Evolutionary conservation across 2,888 invertebrate species (phyloP), one percentile per base, ranked within the genome.

Genomic region (Protonemura montana): DNA sequence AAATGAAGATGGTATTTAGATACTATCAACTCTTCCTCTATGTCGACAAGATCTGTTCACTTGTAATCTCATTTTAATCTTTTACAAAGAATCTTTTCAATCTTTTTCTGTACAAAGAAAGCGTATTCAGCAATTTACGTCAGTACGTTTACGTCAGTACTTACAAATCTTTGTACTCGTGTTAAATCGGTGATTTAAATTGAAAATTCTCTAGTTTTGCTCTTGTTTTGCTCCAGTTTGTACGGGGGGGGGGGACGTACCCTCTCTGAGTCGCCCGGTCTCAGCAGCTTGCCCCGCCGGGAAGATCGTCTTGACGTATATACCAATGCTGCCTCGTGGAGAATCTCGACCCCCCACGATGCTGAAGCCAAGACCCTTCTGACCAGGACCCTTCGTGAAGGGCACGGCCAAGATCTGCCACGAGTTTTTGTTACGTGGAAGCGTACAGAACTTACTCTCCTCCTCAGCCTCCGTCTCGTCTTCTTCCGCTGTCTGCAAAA

Each of bases 311-410:
- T 97, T 96, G 27, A 98, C 96, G 90, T 96, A 97, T 89, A 98
- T 97, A 80, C 97, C 97, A 94, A 97, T 96, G 89, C 95, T 95
- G 0, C 97, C 97, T 88, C 95, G 94, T 0, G 97, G 96, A 21
- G 97, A 97, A 90, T 97, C 97, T 86, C 94, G 94, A 0, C 97
- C 97, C 21, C 97, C 98, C 27, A 97, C 97, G 89, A 97, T 96
- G 89, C 97, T 97, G 92, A 97, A 97, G 26, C 97, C 97, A 28
- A 97, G 93, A 59, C 96, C 96, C 91, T 97, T 97, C 88, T 95
- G 95, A 21, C 97, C 96, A 0, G 95, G 95, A 82, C 97, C 97
- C 91, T 97, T 97, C 86, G 94, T 94, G 90, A 95, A 95, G 87
- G 93, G 93, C 87, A 95, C 94, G 13, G 91, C 91, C 88, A 91